Conservation (phyloP, 1,140 invertebrate species). For the Nasonia vitripennis region DNA sequence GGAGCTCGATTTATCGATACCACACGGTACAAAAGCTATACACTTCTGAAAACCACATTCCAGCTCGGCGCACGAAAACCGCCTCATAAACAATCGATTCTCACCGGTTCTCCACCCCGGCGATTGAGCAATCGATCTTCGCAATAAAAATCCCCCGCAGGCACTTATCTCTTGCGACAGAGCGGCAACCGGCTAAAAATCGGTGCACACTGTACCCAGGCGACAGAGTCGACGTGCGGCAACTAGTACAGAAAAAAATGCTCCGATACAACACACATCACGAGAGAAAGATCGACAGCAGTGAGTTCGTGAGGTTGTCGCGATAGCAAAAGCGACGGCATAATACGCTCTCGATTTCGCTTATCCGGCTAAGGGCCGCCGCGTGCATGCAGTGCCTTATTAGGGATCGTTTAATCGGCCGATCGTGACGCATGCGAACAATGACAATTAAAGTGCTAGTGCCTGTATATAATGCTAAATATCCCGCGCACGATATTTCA, state of each 20-base stretch:
- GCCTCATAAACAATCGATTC: too few relatives aligned
- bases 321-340: not conserved
- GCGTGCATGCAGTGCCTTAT: conserved; percentile 47
- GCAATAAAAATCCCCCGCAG: not conserved
- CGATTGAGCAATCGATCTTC: not conserved
- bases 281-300: not conserved
- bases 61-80: too few relatives aligned
- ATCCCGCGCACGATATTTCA: not conserved
- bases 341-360: conserved; percentile 7
- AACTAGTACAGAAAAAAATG: not conserved
- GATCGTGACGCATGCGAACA: conserved; percentile 61
- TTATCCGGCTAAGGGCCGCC: conserved; percentile 3
- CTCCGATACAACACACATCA: not conserved
- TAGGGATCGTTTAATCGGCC: conserved; percentile 58
- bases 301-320: not conserved
- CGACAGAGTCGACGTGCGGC: too few relatives aligned
- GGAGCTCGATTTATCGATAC: too few relatives aligned
- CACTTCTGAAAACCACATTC: too few relatives aligned
- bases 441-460: conserved; percentile 54
- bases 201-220: too few relatives aligned
- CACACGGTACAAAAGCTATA: too few relatives aligned
- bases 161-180: not conserved
- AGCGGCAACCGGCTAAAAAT: not conserved
- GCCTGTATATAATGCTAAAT: not conserved
- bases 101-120: too few relatives aligned